Evolutionary conservation across 2,113 vertebrate species (phyloP).

Genomic region (Proteles cristata): DNA sequence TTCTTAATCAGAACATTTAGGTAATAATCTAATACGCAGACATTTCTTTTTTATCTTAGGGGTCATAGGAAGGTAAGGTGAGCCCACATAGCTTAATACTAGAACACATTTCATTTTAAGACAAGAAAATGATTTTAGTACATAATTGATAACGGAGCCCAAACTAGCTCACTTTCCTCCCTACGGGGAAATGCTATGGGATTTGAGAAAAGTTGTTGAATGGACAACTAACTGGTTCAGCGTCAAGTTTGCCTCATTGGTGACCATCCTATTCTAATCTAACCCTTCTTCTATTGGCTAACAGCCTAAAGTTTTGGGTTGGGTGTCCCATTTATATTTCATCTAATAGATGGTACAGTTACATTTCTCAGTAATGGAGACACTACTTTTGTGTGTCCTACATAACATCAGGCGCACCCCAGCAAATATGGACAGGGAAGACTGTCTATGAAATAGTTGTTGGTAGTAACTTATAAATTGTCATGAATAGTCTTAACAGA

Average conservation of each 20-base stretch:
- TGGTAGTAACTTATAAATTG: background rate
- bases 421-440: background rate
- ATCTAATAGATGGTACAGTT: background rate
- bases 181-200: background rate
- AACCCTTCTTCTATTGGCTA: background rate
- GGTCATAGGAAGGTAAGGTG: background rate
- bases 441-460: background rate
- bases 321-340: background rate
- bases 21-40: background rate
- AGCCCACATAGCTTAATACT: background rate
- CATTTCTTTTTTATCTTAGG: background rate
- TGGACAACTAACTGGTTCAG: background rate
- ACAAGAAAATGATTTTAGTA: background rate
- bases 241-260: background rate
- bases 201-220: background rate
- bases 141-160: background rate
- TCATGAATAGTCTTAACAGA: background rate
- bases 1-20: background rate
- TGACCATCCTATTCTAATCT: background rate
- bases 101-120: background rate
- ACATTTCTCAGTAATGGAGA: background rate
- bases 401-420: background rate
- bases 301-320: background rate
- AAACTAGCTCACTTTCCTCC: background rate
- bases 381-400: background rate